These are phyloP conservation scores for Sisor rabdophorus DNA, from an alignment of 2,113 vertebrate species.

Conservation along the genomic window DNA sequence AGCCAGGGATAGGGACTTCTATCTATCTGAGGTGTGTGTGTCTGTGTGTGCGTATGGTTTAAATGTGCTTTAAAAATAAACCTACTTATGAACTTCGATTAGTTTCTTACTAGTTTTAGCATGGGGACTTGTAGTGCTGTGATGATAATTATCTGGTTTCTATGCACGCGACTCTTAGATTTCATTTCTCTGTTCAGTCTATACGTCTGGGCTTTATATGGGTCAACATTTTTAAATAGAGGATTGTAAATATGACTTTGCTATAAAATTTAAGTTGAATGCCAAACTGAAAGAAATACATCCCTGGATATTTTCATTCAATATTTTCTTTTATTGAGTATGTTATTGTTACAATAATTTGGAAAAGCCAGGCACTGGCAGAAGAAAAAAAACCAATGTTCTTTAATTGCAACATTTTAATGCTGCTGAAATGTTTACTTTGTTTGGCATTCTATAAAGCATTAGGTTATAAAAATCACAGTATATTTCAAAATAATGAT, in stretches of 20 bases:
- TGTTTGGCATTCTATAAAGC: background rate
- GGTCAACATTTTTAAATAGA: background rate
- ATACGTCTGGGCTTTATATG: no score
- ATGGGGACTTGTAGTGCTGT: background rate
- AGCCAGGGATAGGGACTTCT: background rate
- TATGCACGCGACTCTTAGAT: background rate
- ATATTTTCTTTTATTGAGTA: background rate
- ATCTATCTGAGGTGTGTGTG: background rate
- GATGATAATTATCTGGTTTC: background rate
- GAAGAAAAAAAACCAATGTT: background rate
- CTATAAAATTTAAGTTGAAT: background rate
- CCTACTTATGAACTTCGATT: background rate
- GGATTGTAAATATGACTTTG: background rate
- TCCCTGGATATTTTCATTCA: no score
- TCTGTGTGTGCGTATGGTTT: background rate
- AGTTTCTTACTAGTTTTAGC: background rate
- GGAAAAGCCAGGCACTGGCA: background rate
- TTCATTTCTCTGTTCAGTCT: background rate
- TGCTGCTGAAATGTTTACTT: slow-evolving; percentile 3
- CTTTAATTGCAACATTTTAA: background rate
- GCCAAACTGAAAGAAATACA: no score
- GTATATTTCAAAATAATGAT: background rate
- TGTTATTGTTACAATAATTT: background rate
- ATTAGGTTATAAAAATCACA: slow-evolving; percentile 2
- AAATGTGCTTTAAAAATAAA: background rate